These are phyloP conservation scores for Lasiurus borealis DNA, from an alignment of 2,113 vertebrate genomes.

Conservation along the genomic window DNA sequence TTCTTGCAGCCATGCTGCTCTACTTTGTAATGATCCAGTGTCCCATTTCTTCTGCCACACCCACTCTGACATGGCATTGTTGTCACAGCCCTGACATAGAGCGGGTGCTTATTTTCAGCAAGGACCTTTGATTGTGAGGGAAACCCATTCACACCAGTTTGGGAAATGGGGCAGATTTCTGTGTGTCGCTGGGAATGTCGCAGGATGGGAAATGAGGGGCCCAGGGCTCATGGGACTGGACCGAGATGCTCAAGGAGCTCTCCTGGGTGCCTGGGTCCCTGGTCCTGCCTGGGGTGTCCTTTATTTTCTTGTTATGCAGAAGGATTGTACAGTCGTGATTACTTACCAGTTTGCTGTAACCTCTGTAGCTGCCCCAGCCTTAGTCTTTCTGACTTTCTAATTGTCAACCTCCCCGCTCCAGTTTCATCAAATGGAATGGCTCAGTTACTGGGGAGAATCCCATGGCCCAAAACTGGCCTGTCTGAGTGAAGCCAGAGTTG, in stretches of 20 bases:
- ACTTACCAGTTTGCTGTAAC: neutral
- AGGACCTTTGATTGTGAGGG: neutral
- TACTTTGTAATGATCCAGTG: neutral
- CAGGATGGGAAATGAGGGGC: neutral
- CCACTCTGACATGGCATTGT: neutral
- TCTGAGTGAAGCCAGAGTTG: neutral
- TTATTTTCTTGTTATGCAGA: neutral
- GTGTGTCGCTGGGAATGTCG: neutral
- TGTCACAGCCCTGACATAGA: neutral
- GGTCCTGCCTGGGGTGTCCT: neutral
- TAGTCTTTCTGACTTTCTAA: neutral
- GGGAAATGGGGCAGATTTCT: neutral
- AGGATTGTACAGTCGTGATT: neutral
- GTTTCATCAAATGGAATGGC: neutral
- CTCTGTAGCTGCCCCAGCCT: neutral
- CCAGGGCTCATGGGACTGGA: neutral
- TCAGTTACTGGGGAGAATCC: neutral
- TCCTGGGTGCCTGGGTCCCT: neutral
- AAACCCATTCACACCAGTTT: neutral
- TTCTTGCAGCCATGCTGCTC: neutral
- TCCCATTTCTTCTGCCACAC: neutral
- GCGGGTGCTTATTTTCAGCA: neutral
- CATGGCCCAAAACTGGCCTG: neutral
- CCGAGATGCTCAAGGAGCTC: neutral
- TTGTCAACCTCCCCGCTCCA: neutral